Evolutionary conservation across 1,140 invertebrate genomes (phyloP).

Genomic region (Mactra quadrangularis): DNA sequence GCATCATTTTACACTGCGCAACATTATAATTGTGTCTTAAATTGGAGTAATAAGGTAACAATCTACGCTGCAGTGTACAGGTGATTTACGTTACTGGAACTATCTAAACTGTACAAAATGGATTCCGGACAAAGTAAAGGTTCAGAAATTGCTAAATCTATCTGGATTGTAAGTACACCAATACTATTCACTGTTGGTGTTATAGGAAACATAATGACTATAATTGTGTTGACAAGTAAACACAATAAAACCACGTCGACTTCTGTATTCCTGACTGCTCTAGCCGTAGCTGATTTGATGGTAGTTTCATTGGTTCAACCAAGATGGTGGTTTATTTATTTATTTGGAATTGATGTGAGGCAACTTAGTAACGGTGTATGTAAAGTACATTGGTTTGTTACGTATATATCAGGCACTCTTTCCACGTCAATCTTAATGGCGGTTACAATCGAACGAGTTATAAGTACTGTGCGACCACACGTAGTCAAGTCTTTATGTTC

Average conservation of each 20-base stretch:
- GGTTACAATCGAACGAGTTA: slow-evolving; percentile 70
- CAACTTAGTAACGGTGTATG: slow-evolving; percentile 44
- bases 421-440: slow-evolving; percentile 67
- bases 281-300: slow-evolving; percentile 64
- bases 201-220: slow-evolving; percentile 63
- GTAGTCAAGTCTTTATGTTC: slow-evolving; percentile 59
- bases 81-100: no score
- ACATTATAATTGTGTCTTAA: no score
- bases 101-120: no score
- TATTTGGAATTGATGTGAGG: slow-evolving; percentile 62
- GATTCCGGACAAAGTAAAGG: slow-evolving; percentile 3
- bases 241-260: slow-evolving; percentile 29
- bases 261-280: slow-evolving; percentile 53
- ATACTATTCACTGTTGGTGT: slow-evolving; percentile 62
- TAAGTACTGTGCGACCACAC: slow-evolving; percentile 66
- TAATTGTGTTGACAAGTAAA: slow-evolving; percentile 52
- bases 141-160: not conserved
- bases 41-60: no score
- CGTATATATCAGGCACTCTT: slow-evolving; percentile 46
- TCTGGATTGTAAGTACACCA: slow-evolving; percentile 39
- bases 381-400: slow-evolving; percentile 60
- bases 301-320: slow-evolving; percentile 62
- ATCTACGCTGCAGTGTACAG: no score
- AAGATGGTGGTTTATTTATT: slow-evolving; percentile 62
- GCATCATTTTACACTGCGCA: no score